Evolutionary conservation across 2,888 invertebrate species (phyloP).

Genomic region (Acronicta alni): DNA sequence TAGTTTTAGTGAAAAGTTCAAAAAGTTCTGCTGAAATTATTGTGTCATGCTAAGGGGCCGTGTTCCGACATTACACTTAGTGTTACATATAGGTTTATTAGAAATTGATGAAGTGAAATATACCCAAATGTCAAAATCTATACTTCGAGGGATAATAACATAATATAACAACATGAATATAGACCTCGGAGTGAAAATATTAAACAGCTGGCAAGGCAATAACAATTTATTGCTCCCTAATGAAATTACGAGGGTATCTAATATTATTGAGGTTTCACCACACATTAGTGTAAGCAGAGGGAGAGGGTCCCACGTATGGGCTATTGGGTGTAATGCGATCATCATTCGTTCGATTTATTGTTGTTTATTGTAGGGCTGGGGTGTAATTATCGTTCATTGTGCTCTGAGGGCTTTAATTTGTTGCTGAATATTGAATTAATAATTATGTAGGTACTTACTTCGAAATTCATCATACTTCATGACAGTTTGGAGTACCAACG

Average conservation of each 20-base stretch:
- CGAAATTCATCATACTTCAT: too few relatives aligned
- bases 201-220: conserved; percentile 34
- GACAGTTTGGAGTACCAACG: too few relatives aligned
- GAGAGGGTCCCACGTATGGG: conserved; percentile 27
- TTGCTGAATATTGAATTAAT: neutral
- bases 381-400: conserved; percentile 16
- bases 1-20: too few relatives aligned
- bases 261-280: conserved; percentile 39
- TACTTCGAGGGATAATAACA: too few relatives aligned
- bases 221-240: conserved; percentile 24
- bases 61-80: too few relatives aligned
- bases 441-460: too few relatives aligned
- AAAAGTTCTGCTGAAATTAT: too few relatives aligned
- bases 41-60: too few relatives aligned
- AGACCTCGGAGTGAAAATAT: conserved; percentile 12
- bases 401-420: neutral
- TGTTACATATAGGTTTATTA: too few relatives aligned
- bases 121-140: too few relatives aligned
- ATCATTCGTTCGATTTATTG: conserved; percentile 29
- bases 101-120: too few relatives aligned
- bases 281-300: conserved; percentile 23
- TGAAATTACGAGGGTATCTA: conserved; percentile 35
- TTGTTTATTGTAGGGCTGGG: conserved; percentile 23
- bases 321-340: conserved; percentile 27
- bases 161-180: neutral